Evolutionary conservation across 2,797 vertebrate genomes (phyloP).

Genomic region (Rousettus madagascariensis): DNA sequence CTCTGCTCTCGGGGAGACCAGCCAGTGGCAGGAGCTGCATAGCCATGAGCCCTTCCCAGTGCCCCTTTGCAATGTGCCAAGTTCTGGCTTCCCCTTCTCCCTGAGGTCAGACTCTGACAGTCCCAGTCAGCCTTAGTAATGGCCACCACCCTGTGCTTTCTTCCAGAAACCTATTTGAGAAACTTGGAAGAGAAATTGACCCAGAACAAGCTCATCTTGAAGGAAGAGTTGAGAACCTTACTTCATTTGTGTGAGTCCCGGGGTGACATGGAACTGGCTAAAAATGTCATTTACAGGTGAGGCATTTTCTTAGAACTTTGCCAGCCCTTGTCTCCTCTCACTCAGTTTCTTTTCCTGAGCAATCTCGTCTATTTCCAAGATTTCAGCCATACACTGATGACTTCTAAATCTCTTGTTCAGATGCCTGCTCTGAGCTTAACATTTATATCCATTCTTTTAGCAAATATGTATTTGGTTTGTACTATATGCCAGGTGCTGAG

Average conservation of each 20-base stretch:
- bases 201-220: constrained; percentile 88
- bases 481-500: background rate
- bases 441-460: background rate
- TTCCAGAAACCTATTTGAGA: constrained; percentile 89
- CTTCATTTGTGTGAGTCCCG: constrained; percentile 91
- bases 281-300: constrained; percentile 91
- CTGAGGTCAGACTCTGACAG: background rate
- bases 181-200: constrained; percentile 88
- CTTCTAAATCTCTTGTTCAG: background rate
- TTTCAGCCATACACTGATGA: background rate
- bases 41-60: accelerated
- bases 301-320: constrained; percentile 14
- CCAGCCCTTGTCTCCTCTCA: background rate
- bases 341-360: background rate
- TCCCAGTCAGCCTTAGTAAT: background rate
- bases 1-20: background rate
- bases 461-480: background rate
- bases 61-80: background rate
- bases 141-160: background rate
- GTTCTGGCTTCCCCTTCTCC: background rate
- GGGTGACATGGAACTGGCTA: constrained; percentile 89
- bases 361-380: background rate
- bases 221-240: constrained; percentile 89
- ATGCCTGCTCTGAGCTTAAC: background rate
- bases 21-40: background rate